Conservation (phyloP, 2,888 invertebrate genomes). For the Reticulitermes lucifugus region DNA sequence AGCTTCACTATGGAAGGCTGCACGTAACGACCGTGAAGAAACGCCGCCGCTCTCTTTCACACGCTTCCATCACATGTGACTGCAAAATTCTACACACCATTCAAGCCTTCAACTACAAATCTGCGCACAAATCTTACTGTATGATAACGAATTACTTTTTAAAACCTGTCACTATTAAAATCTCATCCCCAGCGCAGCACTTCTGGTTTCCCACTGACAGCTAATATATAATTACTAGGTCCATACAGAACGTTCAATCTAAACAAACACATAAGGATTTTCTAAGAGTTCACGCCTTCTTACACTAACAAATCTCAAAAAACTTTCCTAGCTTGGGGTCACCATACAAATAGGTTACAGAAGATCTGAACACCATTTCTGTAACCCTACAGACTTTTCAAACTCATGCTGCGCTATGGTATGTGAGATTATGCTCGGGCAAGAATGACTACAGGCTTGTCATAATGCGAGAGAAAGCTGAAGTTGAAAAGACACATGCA, state of each 20-base stretch:
- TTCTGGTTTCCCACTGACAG: neutral
- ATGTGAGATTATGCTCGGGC: neutral
- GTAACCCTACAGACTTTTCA: neutral
- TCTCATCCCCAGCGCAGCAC: neutral
- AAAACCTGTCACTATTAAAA: too few species aligned
- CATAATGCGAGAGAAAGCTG: neutral
- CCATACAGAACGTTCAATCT: too few species aligned
- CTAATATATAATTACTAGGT: neutral
- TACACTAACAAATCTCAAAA: neutral
- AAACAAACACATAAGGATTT: neutral
- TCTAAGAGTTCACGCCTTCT: neutral
- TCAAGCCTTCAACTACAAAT: too few species aligned
- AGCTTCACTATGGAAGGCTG: too few species aligned
- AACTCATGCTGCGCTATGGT: neutral
- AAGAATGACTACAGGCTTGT: neutral
- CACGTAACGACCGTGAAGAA: too few species aligned
- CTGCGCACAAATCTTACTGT: too few species aligned
- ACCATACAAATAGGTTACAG: neutral
- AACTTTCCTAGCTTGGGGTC: slow-evolving; percentile 14
- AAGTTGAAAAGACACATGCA: neutral
- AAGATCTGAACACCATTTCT: neutral
- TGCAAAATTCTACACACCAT: too few species aligned
- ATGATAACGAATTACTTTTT: too few species aligned
- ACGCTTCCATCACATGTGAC: too few species aligned
- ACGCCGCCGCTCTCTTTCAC: too few species aligned